These are phyloP conservation scores for Scolopax bukidnonensis DNA, from an alignment of 2,797 vertebrate species.

Conservation along the genomic window DNA sequence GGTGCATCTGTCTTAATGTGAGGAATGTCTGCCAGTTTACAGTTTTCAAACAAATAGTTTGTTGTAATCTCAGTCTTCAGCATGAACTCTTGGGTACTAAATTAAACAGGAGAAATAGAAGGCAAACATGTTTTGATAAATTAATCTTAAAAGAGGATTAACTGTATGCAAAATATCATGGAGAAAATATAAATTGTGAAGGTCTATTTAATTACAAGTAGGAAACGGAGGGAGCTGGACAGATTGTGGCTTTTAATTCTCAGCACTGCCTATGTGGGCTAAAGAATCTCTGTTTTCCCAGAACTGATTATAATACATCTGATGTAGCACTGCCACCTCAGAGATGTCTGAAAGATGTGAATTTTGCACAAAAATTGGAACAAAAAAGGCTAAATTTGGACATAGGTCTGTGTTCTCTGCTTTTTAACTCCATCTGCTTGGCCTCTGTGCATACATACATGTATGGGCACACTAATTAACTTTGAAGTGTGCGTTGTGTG, in stretches of 20 bases:
- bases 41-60: slow-evolving; percentile 3
- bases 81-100: not conserved
- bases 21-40: slow-evolving; percentile 1
- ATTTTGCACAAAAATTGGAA: not conserved
- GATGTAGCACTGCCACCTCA: not conserved
- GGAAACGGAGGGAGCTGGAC: slow-evolving; percentile 12
- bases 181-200: not conserved
- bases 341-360: not conserved
- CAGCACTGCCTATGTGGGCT: not conserved
- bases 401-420: not conserved
- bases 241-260: slow-evolving; percentile 61
- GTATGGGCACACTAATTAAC: not conserved
- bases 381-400: not conserved
- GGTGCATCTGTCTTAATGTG: not conserved
- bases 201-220: not conserved
- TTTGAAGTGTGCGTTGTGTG: not conserved
- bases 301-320: not conserved
- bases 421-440: not conserved
- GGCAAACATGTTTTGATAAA: not conserved
- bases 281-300: not conserved
- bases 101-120: not conserved
- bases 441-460: not conserved
- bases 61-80: not conserved
- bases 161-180: not conserved
- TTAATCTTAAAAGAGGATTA: not conserved